Evolutionary conservation across 2,797 vertebrate genomes (phyloP).

Genomic region (Astyanax mexicanus): DNA sequence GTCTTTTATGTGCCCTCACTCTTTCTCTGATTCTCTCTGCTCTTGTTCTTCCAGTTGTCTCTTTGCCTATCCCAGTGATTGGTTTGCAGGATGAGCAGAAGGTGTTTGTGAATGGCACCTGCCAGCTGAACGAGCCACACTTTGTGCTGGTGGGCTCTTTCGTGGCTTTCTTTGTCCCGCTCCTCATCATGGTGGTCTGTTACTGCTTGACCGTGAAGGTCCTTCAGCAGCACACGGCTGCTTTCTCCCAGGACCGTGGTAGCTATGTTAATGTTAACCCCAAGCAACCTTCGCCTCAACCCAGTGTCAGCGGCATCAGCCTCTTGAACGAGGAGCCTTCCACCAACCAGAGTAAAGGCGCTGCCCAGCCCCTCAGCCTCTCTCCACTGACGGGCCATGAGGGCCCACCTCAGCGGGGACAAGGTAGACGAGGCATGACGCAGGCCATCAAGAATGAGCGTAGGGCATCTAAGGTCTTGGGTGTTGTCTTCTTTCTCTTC

Average conservation of each 20-base stretch:
- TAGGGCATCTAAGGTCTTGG: conserved; percentile 86
- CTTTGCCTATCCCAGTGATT: conserved; percentile 84
- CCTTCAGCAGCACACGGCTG: conserved; percentile 78
- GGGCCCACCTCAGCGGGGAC: conserved; percentile 63
- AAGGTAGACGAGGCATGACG: conserved; percentile 81
- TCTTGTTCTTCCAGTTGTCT: conserved; percentile 76
- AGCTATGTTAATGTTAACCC: neutral
- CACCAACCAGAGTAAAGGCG: conserved; percentile 53
- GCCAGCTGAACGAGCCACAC: conserved; percentile 81
- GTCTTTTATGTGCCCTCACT: no score
- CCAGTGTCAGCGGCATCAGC: neutral
- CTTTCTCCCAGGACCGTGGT: conserved; percentile 72
- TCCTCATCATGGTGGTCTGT: conserved; percentile 87
- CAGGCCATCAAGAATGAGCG: conserved; percentile 86
- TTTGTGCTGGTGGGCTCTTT: conserved; percentile 86
- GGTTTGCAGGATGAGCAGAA: conserved; percentile 82
- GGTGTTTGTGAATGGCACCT: conserved; percentile 81
- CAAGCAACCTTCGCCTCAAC: conserved; percentile 39
- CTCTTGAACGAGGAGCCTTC: neutral
- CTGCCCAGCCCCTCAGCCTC: neutral
- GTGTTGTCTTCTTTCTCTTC: conserved; percentile 88
- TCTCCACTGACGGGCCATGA: conserved; percentile 48
- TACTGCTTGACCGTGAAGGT: conserved; percentile 84
- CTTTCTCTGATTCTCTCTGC: conserved; percentile 40
- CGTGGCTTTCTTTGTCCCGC: conserved; percentile 86